A percentile compares a stretch with the other conserved stretches of the same genome.
These are phyloP conservation scores for Campopleginae sp. DNA, from an alignment of 2,888 invertebrate species.

Conservation along the genomic window DNA sequence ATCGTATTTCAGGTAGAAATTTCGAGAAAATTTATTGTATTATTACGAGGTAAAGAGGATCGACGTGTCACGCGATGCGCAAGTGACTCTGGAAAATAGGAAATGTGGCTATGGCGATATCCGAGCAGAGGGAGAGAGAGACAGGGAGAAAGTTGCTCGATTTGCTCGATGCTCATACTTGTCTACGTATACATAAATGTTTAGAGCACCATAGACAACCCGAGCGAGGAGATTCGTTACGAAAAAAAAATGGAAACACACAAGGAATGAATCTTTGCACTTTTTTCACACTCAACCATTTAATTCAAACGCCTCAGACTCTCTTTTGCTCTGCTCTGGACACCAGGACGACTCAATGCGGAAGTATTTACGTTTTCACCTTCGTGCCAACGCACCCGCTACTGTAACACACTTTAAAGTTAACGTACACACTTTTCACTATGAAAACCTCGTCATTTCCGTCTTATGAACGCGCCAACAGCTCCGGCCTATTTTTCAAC, in stretches of 20 bases:
- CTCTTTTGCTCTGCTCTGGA: constrained; percentile 6
- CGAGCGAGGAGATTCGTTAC: constrained; percentile 31
- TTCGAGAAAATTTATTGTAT: not conserved
- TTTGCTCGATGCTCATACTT: constrained; percentile 43
- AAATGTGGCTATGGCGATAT: constrained; percentile 11
- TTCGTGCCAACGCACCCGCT: constrained; percentile 60
- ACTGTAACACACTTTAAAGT: constrained; percentile 5
- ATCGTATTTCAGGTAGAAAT: not conserved
- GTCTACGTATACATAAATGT: not conserved
- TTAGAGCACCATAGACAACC: constrained; percentile 1
- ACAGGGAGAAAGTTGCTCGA: constrained; percentile 62
- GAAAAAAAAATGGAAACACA: constrained; percentile 30
- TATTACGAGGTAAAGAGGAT: not conserved
- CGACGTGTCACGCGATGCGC: constrained; percentile 3
- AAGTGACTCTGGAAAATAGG: constrained; percentile 19
- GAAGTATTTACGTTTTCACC: constrained; percentile 64
- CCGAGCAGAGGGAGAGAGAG: constrained; percentile 25
- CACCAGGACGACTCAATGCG: constrained; percentile 21
- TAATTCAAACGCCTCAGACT: constrained; percentile 37
- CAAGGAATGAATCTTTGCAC: not conserved
- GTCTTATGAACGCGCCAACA: not conserved
- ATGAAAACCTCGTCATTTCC: not conserved
- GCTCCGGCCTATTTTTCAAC: not conserved
- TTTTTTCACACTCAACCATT: constrained; percentile 57
- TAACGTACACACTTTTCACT: not conserved